phyloP scores from a whole-genome alignment of 2,888 invertebrate species.

The Hartigia nigra region DNA sequence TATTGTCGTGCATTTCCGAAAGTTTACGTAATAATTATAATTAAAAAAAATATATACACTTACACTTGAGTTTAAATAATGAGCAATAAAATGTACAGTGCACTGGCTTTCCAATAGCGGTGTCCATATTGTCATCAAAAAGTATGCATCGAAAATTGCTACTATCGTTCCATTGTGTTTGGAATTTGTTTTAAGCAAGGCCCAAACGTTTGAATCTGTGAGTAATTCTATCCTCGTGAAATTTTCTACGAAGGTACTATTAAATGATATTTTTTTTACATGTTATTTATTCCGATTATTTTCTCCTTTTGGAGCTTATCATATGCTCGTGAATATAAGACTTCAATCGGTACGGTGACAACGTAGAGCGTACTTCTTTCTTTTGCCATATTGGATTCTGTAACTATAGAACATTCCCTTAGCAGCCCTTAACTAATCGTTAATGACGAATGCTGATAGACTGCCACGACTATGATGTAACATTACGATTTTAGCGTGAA shows the following conservation, averaged over 20 bases:
- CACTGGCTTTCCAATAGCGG: neutral
- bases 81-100: neutral
- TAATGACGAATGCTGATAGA: slow-evolving; percentile 26
- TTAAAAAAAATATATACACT: neutral
- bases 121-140: neutral
- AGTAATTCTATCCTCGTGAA: neutral
- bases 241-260: neutral
- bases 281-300: too few species aligned
- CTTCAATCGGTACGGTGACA: neutral
- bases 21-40: neutral
- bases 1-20: neutral
- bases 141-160: neutral
- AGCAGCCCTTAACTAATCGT: slow-evolving; percentile 31
- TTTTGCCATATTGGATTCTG: slow-evolving; percentile 9
- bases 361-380: neutral
- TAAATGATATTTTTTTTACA: neutral
- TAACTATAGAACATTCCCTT: slow-evolving; percentile 37
- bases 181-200: neutral
- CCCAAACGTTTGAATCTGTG: neutral
- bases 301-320: too few species aligned
- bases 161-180: neutral
- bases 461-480: slow-evolving; percentile 27
- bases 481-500: slow-evolving; percentile 16
- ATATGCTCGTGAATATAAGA: too few species aligned
- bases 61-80: neutral